Base-by-base conservation (phyloP, 2,797 vertebrate genomes). In the Premnoplex brunnescens region DNA sequence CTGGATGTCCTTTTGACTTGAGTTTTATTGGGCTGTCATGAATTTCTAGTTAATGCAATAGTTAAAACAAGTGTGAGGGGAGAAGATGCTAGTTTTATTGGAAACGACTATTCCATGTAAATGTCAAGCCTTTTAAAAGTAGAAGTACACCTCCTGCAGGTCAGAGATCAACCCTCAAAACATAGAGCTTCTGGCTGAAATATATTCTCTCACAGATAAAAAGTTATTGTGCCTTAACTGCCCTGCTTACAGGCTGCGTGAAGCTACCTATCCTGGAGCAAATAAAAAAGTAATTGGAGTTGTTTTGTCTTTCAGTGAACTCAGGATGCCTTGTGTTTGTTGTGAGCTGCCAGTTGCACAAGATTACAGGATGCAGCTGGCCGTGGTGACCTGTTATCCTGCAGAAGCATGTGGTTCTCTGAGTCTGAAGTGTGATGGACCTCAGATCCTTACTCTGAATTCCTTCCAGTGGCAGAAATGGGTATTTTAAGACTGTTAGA, bases 261-360 rank as follows among this genome's bases (percentile, higher is more conserved):
- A 85, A 95, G 77, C 44, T 69, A 39, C 12, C 18, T 27, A 66
- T 44, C 36, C 43, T 37, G 21, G 21, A 94, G 63, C 13, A 90
- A 93, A 95, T 51, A 69, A 48, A 91, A 85, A 72, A n/a, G 19
- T 34, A 79, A 59, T 88, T 66, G 21, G 21, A 46, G 21, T 63
- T 93, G 76, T 75, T 94, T 94, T 94, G 76, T 93, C 82, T 90
- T 86, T 44, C 43, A 41, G 52, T 85, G 94, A 93, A 87, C 71
- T 94, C 78, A 24, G 46, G 41, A 52, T 59, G 36, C 59, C 52
- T 67, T 76, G 55, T 8, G 0, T 72, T 73, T 81, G 28, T 74
- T 69, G 43, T 81, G 77, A 90, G 58, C 69, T 82, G 74, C 52
- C 55, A 75, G 51, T 52, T 84, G 41, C n/a, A 48, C 39, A 24